Percentiles rank a stretch among this genome's conserved stretches.
Conservation (phyloP, 1,140 invertebrate genomes). For the Charaxes varanes region DNA sequence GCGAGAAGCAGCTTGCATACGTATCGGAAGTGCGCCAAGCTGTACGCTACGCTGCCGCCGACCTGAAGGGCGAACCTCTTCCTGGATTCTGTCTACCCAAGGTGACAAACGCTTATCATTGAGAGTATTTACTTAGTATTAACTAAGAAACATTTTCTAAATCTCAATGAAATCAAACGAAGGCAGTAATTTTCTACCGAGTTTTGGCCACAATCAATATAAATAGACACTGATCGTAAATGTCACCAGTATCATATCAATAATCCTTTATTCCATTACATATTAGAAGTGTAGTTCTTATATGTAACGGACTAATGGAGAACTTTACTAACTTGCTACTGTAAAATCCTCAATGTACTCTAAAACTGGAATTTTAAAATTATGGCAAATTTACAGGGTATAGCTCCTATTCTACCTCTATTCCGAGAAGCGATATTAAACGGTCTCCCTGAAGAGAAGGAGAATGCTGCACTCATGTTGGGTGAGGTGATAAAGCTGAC, state of each 20-base stretch:
- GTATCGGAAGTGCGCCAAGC: conserved; percentile 94
- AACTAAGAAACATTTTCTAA: neutral
- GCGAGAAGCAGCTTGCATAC: conserved; percentile 87
- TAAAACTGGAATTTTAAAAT: too few species aligned
- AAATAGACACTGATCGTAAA: too few species aligned
- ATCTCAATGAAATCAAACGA: neutral
- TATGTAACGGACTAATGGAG: too few species aligned
- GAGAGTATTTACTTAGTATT: neutral
- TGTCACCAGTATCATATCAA: too few species aligned
- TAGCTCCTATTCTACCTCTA: conserved; percentile 93
- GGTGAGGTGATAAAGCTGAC: conserved; percentile 94
- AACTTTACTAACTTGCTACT: too few species aligned
- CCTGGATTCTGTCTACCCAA: conserved; percentile 97
- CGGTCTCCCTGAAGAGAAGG: conserved; percentile 95
- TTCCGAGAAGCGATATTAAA: conserved; percentile 97
- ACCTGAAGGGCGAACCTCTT: conserved; percentile 86
- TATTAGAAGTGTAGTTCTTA: too few species aligned
- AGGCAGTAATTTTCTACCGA: too few species aligned
- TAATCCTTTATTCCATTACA: too few species aligned
- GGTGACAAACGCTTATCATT: conserved; percentile 31
- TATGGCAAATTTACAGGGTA: conserved; percentile 86
- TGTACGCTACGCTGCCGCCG: conserved; percentile 90
- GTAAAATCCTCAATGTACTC: too few species aligned
- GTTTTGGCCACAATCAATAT: too few species aligned
- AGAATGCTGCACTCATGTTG: conserved; percentile 94